These are phyloP conservation scores for Oscheius sp. DNA, from an alignment of 2,888 invertebrate species.

Conservation along the genomic window DNA sequence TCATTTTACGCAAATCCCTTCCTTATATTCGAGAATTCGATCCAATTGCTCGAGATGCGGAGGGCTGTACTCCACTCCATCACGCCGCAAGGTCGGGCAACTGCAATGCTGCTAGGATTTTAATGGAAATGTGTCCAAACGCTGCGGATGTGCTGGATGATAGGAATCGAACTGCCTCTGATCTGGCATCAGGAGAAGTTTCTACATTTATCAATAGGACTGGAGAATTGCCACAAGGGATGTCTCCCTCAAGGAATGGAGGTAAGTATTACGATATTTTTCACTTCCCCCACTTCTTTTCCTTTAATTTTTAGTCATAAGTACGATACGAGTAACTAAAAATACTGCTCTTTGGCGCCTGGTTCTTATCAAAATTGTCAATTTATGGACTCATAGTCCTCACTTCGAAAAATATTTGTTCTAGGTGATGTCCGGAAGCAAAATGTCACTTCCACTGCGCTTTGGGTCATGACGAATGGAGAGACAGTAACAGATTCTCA, in stretches of 20 bases:
- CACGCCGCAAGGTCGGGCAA: slow-evolving; percentile 28
- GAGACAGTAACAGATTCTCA: slow-evolving; percentile 47
- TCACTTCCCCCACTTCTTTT: no score
- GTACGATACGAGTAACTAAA: no score
- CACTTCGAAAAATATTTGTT: no score
- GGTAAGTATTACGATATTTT: no score
- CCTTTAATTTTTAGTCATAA: no score
- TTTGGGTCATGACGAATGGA: slow-evolving; percentile 61
- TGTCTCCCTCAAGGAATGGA: slow-evolving; percentile 3
- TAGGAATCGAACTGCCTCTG: slow-evolving; percentile 42
- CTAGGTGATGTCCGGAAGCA: not conserved
- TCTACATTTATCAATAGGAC: not conserved
- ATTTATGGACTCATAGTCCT: no score
- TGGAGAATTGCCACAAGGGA: not conserved
- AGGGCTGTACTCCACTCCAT: slow-evolving; percentile 86
- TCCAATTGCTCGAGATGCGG: slow-evolving; percentile 86
- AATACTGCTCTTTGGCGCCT: no score
- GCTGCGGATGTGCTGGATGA: slow-evolving; percentile 47
- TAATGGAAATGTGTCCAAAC: slow-evolving; percentile 17
- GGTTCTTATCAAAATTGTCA: no score
- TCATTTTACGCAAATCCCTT: slow-evolving; percentile 72
- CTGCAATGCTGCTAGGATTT: slow-evolving; percentile 10
- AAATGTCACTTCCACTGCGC: slow-evolving; percentile 44
- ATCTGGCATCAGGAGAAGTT: slow-evolving; percentile 36
- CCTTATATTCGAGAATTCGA: slow-evolving; percentile 90